These are phyloP conservation scores for Urocitellus parryii DNA, from an alignment of 2,113 vertebrate species.

Conservation along the genomic window DNA sequence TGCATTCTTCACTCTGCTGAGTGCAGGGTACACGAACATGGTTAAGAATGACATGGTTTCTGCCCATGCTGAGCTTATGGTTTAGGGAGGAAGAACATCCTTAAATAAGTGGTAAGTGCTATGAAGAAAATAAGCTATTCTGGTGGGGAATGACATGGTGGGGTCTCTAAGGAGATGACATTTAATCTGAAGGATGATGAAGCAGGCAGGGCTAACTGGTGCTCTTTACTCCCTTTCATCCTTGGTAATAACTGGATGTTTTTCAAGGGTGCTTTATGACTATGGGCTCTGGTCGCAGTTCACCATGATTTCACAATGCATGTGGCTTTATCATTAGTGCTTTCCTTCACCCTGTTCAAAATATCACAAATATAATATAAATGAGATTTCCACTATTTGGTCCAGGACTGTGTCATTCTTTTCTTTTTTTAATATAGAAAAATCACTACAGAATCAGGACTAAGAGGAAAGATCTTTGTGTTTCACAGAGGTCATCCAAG, in stretches of 20 bases:
- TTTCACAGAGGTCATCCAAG: constrained; percentile 71
- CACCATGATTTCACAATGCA: not conserved
- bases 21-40: not conserved
- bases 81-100: not conserved
- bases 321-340: not conserved
- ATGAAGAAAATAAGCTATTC: not conserved
- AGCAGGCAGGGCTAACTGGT: not conserved
- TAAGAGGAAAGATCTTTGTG: constrained; percentile 36
- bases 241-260: not conserved
- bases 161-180: not conserved
- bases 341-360: not conserved
- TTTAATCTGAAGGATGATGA: not conserved
- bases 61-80: not conserved
- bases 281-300: not conserved
- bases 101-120: not conserved
- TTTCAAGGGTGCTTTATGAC: constrained; percentile 12
- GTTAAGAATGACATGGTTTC: not conserved
- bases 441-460: not conserved
- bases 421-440: not conserved
- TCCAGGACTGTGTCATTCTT: not conserved
- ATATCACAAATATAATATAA: not conserved
- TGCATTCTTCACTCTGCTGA: not conserved
- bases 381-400: not conserved
- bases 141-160: not conserved
- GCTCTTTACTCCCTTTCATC: not conserved